Base-by-base conservation (phyloP, 2,113 vertebrate species). In the Condylura cristata region DNA sequence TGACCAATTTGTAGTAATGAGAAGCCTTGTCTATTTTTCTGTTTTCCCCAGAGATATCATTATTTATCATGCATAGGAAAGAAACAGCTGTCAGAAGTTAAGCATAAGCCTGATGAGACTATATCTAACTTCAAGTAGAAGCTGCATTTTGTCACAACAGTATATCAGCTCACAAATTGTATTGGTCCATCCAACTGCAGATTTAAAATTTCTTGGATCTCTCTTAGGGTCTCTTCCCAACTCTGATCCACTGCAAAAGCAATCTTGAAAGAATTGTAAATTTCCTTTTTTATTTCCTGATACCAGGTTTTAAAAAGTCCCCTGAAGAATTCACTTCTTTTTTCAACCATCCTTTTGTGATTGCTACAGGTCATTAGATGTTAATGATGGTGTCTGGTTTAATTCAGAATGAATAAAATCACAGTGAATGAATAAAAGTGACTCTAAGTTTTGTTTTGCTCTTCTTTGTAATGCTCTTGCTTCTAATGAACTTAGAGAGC, bases 1-100 rank as follows among this genome's bases (percentile, higher is more conserved):
- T 34, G 90, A 88, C 89, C 75, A 81, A 56, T 96, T 65, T 84
- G n/a, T 89, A 56, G 44, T 93, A 86, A 93, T 91, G 80, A 93
- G 48, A 37, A 81, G 80, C 76, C 61, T 82, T 68, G 48, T 88
- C 85, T 90, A 26, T 10, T 95, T 87, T 70, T 89, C 87, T 87
- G 8, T 65, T 91, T 86, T 48, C 89, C 84, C 86, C 30, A 51
- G 81, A 93, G 80, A 51, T 82, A 53, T 89, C 90, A 95, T 93
- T 93, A 92, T 87, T 81, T 85, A 61, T 82, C 89, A 89, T 66
- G 37, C 48, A 51, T 60, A 93, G 28, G n/a, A 96, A 93, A 91
- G 53, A 56, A 66, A 86, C 1, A 75, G 71, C 72, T 53, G 20
- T 80, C 80, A 74, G 56, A 95, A 94, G 78, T 93, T 86, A 37